Conservation (phyloP, 2,888 invertebrate species). For the Leucozona laternaria region DNA sequence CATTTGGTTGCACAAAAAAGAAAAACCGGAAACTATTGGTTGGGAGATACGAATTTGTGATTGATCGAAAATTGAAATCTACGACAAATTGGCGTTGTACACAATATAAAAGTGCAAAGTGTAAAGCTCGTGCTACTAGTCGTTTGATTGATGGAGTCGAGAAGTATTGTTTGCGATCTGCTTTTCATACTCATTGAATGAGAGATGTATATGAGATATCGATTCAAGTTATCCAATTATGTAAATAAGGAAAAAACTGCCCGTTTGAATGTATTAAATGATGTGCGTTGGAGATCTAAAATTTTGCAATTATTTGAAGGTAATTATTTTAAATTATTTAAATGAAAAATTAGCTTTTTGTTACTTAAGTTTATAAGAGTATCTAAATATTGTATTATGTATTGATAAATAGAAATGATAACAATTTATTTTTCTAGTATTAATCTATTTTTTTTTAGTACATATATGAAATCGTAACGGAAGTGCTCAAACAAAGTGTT, state of each 20-base stretch:
- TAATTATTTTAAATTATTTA: background rate
- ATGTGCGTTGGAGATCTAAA: background rate
- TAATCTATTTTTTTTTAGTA: too few species aligned
- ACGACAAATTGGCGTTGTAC: constrained; percentile 83
- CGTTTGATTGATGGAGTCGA: constrained; percentile 79
- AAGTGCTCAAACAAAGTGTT: too few species aligned
- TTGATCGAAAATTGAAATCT: constrained; percentile 81
- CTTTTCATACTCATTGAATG: constrained; percentile 79
- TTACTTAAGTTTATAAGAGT: too few species aligned
- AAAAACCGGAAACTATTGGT: constrained; percentile 81
- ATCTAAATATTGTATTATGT: too few species aligned
- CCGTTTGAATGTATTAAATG: background rate
- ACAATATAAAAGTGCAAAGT: constrained; percentile 81
- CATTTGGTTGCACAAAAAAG: constrained; percentile 81
- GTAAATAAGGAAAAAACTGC: background rate
- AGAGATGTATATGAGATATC: background rate
- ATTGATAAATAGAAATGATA: too few species aligned
- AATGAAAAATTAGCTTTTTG: too few species aligned
- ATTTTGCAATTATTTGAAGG: background rate
- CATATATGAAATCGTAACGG: too few species aligned
- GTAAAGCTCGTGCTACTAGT: constrained; percentile 83
- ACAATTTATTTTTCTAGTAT: too few species aligned
- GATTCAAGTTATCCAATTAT: background rate
- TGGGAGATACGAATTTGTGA: constrained; percentile 80
- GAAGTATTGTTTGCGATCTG: constrained; percentile 79